Base-by-base conservation (phyloP, 2,797 vertebrate genomes). In the Neomorphus geoffroyi region DNA sequence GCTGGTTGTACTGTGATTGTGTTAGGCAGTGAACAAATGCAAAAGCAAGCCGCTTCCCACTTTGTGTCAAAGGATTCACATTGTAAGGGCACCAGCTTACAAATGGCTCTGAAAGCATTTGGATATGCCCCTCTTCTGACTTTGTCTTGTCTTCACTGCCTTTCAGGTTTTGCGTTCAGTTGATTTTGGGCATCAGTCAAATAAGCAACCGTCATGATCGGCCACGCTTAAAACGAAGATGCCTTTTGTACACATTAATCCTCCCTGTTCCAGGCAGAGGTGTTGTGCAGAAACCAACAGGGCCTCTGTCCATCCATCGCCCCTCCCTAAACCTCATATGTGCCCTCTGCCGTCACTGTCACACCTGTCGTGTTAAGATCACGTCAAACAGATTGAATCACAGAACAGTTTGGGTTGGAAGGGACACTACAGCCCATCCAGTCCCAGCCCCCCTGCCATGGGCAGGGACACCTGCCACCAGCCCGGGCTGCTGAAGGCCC, bases 271-370 rank as follows among this genome's bases (percentile, higher is more conserved):
- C 27, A n/a, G 35, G 19, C 24, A 69, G 30, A 13, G 22, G 6
- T 30, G 77, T 18, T 24, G 26, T 11, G n/a, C 48, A 32, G 30
- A 32, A 14, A 27, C 10, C 5, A 23, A 2, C 0, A 4, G 11
- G 27, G 18, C 18, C 32, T 12, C 27, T 26, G 11, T 43, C 57
- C 53, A 10, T 4, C 24, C 26, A 23, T 50, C 37, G 7, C 37
- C 50, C n/a, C 33, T 3, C 26, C 41, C 18, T 15, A 43, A 50
- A 13, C 6, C 32, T 28, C 50, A 26, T 23, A 43, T 0, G 0
- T 19, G n/a, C 43, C 51, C 16, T 18, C 27, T 46, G 27, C 32
- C 8, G 9, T 13, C 21, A n/a, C 18, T 45, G 45, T 45, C 45
- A 45, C 45, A 18, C 45, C 45, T 19, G 18, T 45, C 17, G 18